These are phyloP conservation scores for Dermolepida albohirtum DNA, from an alignment of 2,888 invertebrate genomes.

Conservation along the genomic window DNA sequence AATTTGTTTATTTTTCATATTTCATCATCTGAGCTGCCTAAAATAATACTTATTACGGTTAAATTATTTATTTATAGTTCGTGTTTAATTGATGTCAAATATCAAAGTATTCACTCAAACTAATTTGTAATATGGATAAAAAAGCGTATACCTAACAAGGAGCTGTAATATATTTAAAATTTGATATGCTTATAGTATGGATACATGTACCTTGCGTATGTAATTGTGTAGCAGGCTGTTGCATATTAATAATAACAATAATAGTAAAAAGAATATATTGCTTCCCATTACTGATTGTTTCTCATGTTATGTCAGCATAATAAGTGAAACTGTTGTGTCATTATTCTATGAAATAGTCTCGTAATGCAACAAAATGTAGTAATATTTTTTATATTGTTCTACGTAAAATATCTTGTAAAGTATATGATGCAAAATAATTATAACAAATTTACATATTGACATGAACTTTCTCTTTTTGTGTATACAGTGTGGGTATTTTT, in stretches of 20 bases:
- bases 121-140: no score
- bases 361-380: not conserved
- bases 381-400: constrained; percentile 1
- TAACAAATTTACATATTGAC: not conserved
- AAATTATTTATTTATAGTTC: no score
- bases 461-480: constrained; percentile 5
- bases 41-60: no score
- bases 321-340: constrained; percentile 25
- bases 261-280: constrained; percentile 22
- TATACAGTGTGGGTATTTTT: no score
- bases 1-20: no score
- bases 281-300: constrained; percentile 35
- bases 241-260: constrained; percentile 27
- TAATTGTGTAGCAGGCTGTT: constrained; percentile 1
- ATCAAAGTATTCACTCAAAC: no score
- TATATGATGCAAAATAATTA: constrained; percentile 17
- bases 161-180: constrained; percentile 5
- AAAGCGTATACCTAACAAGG: no score
- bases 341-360: constrained; percentile 23
- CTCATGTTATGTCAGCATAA: constrained; percentile 33
- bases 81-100: no score
- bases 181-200: constrained; percentile 19
- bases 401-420: not conserved
- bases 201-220: constrained; percentile 13
- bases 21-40: no score